Evolutionary conservation across 1,140 invertebrate genomes (phyloP).

Genomic region (Tribolium madens): DNA sequence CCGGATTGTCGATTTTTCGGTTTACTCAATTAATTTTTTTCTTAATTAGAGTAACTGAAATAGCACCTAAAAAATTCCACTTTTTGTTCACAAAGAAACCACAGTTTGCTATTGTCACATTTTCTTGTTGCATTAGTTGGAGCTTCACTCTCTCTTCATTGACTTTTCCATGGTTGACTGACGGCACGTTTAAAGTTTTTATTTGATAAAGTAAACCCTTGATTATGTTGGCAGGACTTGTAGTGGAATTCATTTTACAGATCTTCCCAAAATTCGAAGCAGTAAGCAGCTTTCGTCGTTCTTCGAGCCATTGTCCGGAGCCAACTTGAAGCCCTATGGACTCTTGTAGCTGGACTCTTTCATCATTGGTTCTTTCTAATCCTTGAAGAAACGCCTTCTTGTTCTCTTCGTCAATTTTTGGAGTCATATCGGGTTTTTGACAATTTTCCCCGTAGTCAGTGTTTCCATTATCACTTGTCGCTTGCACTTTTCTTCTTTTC

Average conservation of each 20-base stretch:
- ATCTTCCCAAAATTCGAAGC: constrained; percentile 59
- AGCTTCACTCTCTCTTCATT: constrained; percentile 44
- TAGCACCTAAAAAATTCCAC: constrained; percentile 52
- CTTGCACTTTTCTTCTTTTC: too few species aligned
- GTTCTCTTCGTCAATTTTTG: not conserved
- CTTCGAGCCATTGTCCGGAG: not conserved
- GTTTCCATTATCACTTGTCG: too few species aligned
- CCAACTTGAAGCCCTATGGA: not conserved
- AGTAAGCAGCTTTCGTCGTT: constrained; percentile 54
- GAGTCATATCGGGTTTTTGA: not conserved
- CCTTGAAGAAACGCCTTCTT: not conserved
- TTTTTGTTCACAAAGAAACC: constrained; percentile 50
- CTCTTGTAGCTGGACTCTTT: not conserved
- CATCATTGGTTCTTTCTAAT: not conserved
- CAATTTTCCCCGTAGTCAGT: not conserved
- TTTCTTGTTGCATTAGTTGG: constrained; percentile 44
- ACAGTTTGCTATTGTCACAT: constrained; percentile 30
- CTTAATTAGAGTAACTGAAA: constrained; percentile 51
- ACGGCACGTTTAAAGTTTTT: not conserved
- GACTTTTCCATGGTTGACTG: constrained; percentile 31
- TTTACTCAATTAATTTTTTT: too few species aligned
- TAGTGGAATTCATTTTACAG: constrained; percentile 50
- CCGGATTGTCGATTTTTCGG: too few species aligned
- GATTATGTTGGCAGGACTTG: not conserved
- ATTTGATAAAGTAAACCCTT: not conserved